A percentile compares a stretch with the other conserved stretches of the same genome.
These are phyloP conservation scores for Dendroctonus valens DNA, from an alignment of 1,140 invertebrate genomes.

Conservation along the genomic window DNA sequence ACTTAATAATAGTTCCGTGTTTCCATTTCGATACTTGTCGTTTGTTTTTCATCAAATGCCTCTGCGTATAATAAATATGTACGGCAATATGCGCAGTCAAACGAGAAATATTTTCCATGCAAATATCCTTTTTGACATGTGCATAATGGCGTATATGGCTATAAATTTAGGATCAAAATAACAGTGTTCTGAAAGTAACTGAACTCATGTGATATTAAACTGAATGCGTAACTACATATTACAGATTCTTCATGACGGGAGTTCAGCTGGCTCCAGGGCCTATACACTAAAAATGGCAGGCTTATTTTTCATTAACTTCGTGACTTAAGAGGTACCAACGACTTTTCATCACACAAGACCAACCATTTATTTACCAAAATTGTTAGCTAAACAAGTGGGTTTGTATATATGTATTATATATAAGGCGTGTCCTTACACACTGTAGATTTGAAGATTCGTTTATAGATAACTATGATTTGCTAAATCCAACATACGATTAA, in stretches of 20 bases:
- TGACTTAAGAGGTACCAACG: slow-evolving; percentile 34
- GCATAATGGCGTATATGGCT: slow-evolving; percentile 6
- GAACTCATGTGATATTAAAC: slow-evolving; percentile 24
- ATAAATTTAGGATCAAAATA: slow-evolving; percentile 28
- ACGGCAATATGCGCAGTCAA: neutral
- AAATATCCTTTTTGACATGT: slow-evolving; percentile 11
- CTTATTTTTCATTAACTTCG: slow-evolving; percentile 44
- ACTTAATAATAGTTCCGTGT: too few species aligned
- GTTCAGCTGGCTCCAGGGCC: slow-evolving; percentile 41
- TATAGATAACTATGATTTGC: neutral
- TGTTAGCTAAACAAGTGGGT: too few species aligned
- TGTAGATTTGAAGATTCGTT: slow-evolving; percentile 2
- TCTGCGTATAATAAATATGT: neutral
- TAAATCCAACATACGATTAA: neutral
- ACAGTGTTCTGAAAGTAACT: slow-evolving; percentile 30
- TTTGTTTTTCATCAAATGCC: neutral
- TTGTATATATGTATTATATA: too few species aligned
- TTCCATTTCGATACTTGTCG: neutral
- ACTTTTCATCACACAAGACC: too few species aligned
- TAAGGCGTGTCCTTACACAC: too few species aligned
- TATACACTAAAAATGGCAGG: slow-evolving; percentile 45
- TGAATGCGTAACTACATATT: slow-evolving; percentile 35
- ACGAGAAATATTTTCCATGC: neutral
- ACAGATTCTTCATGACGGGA: slow-evolving; percentile 39
- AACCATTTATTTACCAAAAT: too few species aligned